A percentile compares a stretch with the other conserved stretches of the same genome.
These are phyloP conservation scores for Dunckerocampus dactyliophorus DNA, from an alignment of 2,113 vertebrate species.

Conservation along the genomic window DNA sequence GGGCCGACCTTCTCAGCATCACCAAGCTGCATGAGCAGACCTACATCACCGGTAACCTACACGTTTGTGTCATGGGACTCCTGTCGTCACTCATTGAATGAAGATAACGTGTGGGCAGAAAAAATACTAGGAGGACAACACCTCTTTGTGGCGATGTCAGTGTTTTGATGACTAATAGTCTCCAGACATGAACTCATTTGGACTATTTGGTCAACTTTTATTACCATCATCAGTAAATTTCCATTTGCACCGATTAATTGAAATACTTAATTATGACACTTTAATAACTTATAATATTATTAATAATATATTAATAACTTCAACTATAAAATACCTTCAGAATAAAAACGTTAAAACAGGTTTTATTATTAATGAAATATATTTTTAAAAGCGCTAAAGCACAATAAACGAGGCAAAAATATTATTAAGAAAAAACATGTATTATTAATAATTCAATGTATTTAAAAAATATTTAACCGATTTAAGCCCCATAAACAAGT, in stretches of 20 bases:
- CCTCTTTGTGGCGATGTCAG: background rate
- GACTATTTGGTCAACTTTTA: no score
- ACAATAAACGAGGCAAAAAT: no score
- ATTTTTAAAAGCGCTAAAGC: background rate
- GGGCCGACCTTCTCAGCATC: conserved; percentile 91
- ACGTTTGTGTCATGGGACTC: background rate
- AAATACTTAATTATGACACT: background rate
- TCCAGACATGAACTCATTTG: no score
- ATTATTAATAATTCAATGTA: no score
- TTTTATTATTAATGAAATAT: background rate
- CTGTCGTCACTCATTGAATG: background rate
- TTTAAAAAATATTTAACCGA: no score
- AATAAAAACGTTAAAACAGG: background rate
- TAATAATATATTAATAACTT: no score
- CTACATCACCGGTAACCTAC: conserved; percentile 86
- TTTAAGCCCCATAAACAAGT: no score
- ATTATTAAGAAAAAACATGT: no score
- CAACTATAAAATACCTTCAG: no score
- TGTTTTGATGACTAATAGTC: no score
- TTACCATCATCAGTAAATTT: background rate
- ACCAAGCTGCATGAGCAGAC: conserved; percentile 94
- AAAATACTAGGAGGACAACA: background rate
- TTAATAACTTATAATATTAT: background rate
- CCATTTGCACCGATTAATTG: background rate
- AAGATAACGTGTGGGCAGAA: background rate